These are phyloP conservation scores for Cerastis rubricosa DNA, from an alignment of 2,888 invertebrate genomes.

Conservation along the genomic window DNA sequence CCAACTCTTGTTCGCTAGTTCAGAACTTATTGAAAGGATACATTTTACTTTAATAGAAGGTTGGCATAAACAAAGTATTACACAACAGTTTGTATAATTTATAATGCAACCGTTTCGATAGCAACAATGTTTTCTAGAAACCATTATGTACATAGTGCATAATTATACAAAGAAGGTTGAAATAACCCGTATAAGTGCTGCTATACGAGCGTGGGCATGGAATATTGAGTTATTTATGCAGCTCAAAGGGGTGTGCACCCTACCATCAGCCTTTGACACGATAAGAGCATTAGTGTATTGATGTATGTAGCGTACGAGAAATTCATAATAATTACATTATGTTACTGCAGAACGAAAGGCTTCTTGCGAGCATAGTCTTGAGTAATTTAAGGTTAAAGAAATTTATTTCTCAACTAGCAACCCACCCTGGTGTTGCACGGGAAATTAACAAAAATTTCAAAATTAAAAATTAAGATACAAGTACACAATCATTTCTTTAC, in stretches of 20 bases:
- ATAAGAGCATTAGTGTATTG: not conserved
- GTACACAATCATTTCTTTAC: no score
- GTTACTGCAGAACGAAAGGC: not conserved
- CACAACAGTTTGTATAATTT: not conserved
- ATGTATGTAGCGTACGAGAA: not conserved
- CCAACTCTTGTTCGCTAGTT: not conserved
- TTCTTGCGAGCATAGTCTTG: not conserved
- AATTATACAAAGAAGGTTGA: not conserved
- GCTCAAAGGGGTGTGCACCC: constrained; percentile 18
- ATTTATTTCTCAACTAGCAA: no score
- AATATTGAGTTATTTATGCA: constrained; percentile 31
- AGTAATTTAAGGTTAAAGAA: no score
- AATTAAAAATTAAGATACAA: no score
- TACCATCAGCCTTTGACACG: constrained; percentile 8
- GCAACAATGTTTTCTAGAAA: not conserved
- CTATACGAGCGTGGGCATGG: not conserved
- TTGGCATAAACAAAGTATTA: not conserved
- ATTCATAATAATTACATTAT: constrained; percentile 5
- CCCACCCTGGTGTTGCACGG: no score
- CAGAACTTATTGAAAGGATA: not conserved
- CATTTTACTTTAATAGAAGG: not conserved
- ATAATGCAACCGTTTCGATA: not conserved
- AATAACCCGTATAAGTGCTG: constrained; percentile 29
- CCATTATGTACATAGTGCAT: constrained; percentile 6
- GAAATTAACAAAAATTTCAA: no score